A percentile compares a stretch with the other conserved stretches of the same genome.
Conservation (phyloP, 2,113 vertebrate species). For the Actenoides hombroni region DNA sequence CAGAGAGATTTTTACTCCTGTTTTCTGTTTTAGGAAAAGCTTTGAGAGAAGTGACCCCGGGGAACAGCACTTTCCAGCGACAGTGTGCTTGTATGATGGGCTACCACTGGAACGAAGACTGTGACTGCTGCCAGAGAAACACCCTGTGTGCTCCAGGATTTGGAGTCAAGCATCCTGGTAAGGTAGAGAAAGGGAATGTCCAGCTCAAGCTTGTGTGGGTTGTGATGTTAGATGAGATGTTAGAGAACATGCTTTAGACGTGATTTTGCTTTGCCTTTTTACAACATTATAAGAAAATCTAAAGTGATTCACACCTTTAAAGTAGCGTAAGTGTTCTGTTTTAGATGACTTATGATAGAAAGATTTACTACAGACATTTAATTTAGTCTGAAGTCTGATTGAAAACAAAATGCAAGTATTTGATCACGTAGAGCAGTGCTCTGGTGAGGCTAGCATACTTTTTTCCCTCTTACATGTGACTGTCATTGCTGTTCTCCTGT, state of each 20-base stretch:
- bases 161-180: constrained; percentile 76
- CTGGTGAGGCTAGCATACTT: neutral
- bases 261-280: neutral
- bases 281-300: neutral
- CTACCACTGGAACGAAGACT: constrained; percentile 86
- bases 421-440: neutral
- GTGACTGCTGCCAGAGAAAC: constrained; percentile 86
- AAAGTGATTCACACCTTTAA: neutral
- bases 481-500: neutral
- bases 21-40: constrained; percentile 79
- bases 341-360: neutral
- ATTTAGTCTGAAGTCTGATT: neutral
- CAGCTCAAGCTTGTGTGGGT: neutral
- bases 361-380: neutral
- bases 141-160: constrained; percentile 78
- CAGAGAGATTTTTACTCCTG: neutral
- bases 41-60: constrained; percentile 74
- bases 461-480: neutral
- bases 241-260: neutral
- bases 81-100: constrained; percentile 82
- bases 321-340: neutral
- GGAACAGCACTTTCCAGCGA: constrained; percentile 77
- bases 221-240: neutral
- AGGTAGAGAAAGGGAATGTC: neutral
- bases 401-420: neutral